Evolutionary conservation across 92 coral and sea anemone species (phyloP), one percentile per base, ranked within the genome.

Genomic region (Siderastrea radians): DNA sequence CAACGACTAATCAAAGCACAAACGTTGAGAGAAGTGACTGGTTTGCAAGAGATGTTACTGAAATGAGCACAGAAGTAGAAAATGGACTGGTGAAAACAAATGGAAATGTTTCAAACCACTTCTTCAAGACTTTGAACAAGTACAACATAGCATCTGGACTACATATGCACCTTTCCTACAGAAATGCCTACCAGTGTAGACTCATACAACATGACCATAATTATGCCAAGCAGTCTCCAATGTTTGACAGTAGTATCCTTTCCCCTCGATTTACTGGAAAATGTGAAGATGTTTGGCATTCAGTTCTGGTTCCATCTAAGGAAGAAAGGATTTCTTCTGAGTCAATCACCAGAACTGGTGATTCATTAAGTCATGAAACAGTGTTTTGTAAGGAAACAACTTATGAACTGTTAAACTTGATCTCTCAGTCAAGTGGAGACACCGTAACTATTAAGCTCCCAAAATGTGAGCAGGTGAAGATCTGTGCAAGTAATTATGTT

Each of bases 1-100:
- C 75, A 51, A 46, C 38, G 46, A 72, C 83, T 72, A 58, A 47
- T 55, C 52, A 12, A 7, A 70, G 72, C 68, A 3, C 71, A 79
- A 69, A n/a, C 26, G 74, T 84, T 16, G 88, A 74, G 55, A 84
- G 58, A 67, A 85, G 89, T 65, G 89, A 85, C 74, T 76, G 89
- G 89, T 51, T 85, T 26, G 49, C 49, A 38, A 65, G 89, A 63
- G 77, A 86, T 86, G 70, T 86, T 66, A 47, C 72, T 66, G 52
- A 44, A 46, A 62, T 84, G 67, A 75, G 75, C 53, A 58, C 75
- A 45, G 51, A 77, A 49, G 75, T 85, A 47, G 83, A 63, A 85
- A 66, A 75, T 54, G 81, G 64, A 44, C 77, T 85, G 48, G 47
- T 52, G 38, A 55, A 75, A 74, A 75, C 72, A 46, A 55, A 65